Evolutionary conservation across 2,888 invertebrate species (phyloP), one percentile per base, ranked within the genome.

Genomic region (Electrophaes corylata): DNA sequence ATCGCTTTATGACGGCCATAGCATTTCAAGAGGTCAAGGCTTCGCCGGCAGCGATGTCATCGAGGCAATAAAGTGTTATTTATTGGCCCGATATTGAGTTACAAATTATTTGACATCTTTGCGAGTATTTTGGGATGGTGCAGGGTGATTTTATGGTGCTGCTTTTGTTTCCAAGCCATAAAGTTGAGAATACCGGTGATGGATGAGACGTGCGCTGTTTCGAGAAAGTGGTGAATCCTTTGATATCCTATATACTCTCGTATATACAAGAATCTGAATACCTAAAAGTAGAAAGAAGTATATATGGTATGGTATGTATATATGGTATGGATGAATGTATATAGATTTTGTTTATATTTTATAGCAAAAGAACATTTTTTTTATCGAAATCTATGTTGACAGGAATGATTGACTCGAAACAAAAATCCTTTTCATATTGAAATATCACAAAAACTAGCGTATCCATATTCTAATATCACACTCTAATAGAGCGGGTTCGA

Each of bases 51-150:
- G 56, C 52, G 37, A 40, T 62, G 66, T 65, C 67, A 60, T 55
- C 64, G 57, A 12, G 4, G 58, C 62, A 63, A 64, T 65, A 58
- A 60, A 60, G 26, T 16, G 55, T 48, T 59, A 66, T 68, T 68
- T 68, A 68, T 65, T 56, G 49, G 48, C 26, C 47, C 41, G 56
- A 56, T 61, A 59, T 59, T 59, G 59, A 52, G 60, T 52, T 55
- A 58, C 59, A 59, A 59, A 59, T 59, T 54, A 59, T 59, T 59
- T 59, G 59, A 54, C 59, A 54, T 50, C 49, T 59, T 59, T 40
- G 45, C 44, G 48, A 54, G 40, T 48, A 43, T 56, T 57, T 48
- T 44, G 44, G 49, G 44, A 31, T 45, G 31, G 19, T 40, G 40
- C 43, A 29, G 14, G 50, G 43, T 20, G 52, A 33, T 40, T 53